A percentile compares a stretch with the other conserved stretches of the same genome.
Conservation (phyloP, 2,888 invertebrate species). For the Drosophila lacicola region DNA sequence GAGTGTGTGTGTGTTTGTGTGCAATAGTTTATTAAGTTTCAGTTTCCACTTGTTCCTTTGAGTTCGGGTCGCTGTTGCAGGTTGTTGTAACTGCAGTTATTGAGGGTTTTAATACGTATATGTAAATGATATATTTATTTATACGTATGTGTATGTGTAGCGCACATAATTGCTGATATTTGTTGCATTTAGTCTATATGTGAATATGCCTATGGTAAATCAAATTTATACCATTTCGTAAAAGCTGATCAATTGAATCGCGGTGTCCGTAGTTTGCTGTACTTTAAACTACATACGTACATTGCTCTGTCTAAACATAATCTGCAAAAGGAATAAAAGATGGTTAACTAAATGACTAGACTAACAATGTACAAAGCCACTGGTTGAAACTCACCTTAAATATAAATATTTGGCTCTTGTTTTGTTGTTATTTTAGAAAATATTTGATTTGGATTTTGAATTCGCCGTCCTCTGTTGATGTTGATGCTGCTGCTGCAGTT, state of each 20-base stretch:
- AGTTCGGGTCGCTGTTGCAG: slow-evolving; percentile 11
- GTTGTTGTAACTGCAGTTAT: slow-evolving; percentile 17
- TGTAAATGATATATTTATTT: slow-evolving; percentile 44
- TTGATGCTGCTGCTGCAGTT: slow-evolving; percentile 7
- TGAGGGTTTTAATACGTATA: slow-evolving; percentile 48
- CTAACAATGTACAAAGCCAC: no score
- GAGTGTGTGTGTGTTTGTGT: slow-evolving; percentile 20
- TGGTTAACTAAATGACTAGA: background rate
- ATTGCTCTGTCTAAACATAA: slow-evolving; percentile 56
- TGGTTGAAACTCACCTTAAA: slow-evolving; percentile 70
- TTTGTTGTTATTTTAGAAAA: slow-evolving; percentile 52
- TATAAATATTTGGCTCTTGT: slow-evolving; percentile 81
- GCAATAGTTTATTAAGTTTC: slow-evolving; percentile 17
- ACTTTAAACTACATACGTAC: slow-evolving; percentile 35
- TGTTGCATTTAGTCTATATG: slow-evolving; percentile 36
- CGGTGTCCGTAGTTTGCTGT: slow-evolving; percentile 36
- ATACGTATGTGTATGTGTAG: slow-evolving; percentile 30
- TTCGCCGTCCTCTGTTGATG: slow-evolving; percentile 26
- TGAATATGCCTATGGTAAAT: slow-evolving; percentile 40
- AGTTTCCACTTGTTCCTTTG: slow-evolving; percentile 15
- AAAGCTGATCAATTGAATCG: slow-evolving; percentile 37
- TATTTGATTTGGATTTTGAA: slow-evolving; percentile 59
- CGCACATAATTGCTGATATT: slow-evolving; percentile 33
- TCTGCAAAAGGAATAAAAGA: slow-evolving; percentile 38
- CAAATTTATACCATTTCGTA: slow-evolving; percentile 43